Conservation (phyloP, 1,140 invertebrate species). For the Calycopis cecrops region DNA sequence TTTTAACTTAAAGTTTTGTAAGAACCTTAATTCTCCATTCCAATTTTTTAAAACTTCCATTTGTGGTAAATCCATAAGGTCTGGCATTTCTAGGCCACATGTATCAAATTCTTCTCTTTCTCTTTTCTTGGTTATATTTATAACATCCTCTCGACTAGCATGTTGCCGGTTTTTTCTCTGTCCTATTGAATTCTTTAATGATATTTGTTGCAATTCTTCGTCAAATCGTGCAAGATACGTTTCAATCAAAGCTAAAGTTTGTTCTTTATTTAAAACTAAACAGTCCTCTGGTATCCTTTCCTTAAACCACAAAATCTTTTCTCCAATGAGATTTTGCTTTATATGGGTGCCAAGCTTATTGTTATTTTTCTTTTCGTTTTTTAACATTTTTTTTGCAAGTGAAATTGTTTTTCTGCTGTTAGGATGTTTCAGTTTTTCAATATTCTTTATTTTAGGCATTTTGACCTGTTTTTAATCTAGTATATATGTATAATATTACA, state of each 20-base stretch:
- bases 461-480: background rate
- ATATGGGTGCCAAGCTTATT: conserved; percentile 78
- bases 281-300: conserved; percentile 76
- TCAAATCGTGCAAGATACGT: conserved; percentile 79
- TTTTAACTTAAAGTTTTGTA: conserved; percentile 81
- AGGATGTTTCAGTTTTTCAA: conserved; percentile 83
- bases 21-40: conserved; percentile 80
- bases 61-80: conserved; percentile 77
- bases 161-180: conserved; percentile 83
- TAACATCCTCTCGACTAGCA: conserved; percentile 83
- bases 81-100: conserved; percentile 84
- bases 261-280: conserved; percentile 74
- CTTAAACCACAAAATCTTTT: conserved; percentile 84
- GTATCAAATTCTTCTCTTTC: conserved; percentile 82
- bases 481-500: background rate
- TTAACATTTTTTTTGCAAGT: conserved; percentile 80
- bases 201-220: conserved; percentile 85
- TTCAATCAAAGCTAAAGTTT: conserved; percentile 77
- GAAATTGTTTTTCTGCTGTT: conserved; percentile 85
- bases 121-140: conserved; percentile 81
- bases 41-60: conserved; percentile 78
- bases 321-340: conserved; percentile 82
- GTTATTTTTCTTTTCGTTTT: conserved; percentile 78
- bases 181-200: conserved; percentile 83
- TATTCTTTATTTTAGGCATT: conserved; percentile 59